Evolutionary conservation across 2,113 vertebrate genomes (phyloP), one percentile per base, ranked within the genome.

Genomic region (Campylomormyrus tamandua): DNA sequence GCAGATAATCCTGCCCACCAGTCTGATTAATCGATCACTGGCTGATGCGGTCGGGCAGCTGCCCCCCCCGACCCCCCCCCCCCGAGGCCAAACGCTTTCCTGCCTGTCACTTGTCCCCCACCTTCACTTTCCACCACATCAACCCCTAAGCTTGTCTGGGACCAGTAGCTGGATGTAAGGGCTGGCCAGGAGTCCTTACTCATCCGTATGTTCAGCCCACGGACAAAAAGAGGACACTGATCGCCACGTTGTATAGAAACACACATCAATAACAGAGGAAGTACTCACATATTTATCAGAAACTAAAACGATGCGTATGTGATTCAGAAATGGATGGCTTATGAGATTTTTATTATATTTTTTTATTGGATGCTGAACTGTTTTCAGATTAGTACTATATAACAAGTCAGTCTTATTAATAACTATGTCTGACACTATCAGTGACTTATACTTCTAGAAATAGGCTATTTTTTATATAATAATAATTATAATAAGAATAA

Each of bases 1-100:
- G 62, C 24, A 31, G 62, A 70, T 70, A 31, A 62, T 70, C 94
- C 94, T 89, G 93, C 95, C 94, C 94, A 93, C 95, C 94, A 94
- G 93, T 95, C 89, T 95, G 95, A 94, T 94, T 96, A 93, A 96
- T 95, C 96, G 95, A 96, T 96, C 94, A 95, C 94, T 95, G 93
- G 95, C 94, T 94, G 95, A 91, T 92, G 94, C 94, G 93, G 94
- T 93, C 93, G 90, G 93, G 95, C 96, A 96, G 95, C 95, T 96
- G 95, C 94, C 31, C 31, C 31, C 31, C 31, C 31, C 31, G 0
- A 0, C 0, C 95, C 92, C 94, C 94, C 93, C 94, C 94, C 93
- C 94, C 94, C n/a, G n/a, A n/a, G 92, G 92, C 94, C 92, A 94
- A 91, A 92, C 87, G 91, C 90, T 91, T 19, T 93, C 92, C 90